Conservation (phyloP, 1,140 invertebrate genomes). For the Anastatus disparis region DNA sequence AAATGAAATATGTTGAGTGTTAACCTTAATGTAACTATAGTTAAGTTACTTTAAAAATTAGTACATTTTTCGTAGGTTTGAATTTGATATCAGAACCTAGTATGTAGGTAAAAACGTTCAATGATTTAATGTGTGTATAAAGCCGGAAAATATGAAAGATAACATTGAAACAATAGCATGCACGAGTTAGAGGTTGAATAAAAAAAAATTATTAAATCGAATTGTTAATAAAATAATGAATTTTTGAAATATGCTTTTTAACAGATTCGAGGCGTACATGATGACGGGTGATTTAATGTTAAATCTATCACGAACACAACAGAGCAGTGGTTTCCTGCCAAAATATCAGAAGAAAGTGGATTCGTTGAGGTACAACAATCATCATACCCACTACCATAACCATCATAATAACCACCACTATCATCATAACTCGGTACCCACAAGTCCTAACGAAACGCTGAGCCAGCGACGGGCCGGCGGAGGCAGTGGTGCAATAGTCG, state of each 20-base stretch:
- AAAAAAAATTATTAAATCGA: background rate
- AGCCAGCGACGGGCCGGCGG: slow-evolving; percentile 61
- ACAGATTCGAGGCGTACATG: slow-evolving; percentile 90
- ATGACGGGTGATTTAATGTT: slow-evolving; percentile 97
- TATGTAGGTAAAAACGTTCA: too few species aligned
- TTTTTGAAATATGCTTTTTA: too few species aligned
- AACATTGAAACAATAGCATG: too few species aligned
- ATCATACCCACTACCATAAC: slow-evolving; percentile 64
- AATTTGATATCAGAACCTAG: too few species aligned
- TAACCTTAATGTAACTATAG: too few species aligned
- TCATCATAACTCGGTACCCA: slow-evolving; percentile 81
- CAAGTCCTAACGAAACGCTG: slow-evolving; percentile 78
- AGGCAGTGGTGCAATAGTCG: background rate
- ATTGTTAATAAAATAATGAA: too few species aligned
- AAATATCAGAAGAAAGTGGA: slow-evolving; percentile 76
- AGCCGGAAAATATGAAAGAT: too few species aligned
- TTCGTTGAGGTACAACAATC: slow-evolving; percentile 67
- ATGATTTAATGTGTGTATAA: too few species aligned
- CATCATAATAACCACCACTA: slow-evolving; percentile 59
- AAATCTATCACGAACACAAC: slow-evolving; percentile 84
- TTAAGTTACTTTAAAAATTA: too few species aligned
- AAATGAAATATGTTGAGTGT: too few species aligned
- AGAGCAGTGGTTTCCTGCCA: slow-evolving; percentile 71
- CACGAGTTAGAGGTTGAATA: too few species aligned
- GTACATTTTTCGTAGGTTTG: too few species aligned